A percentile compares a stretch with the other conserved stretches of the same genome.
These are phyloP conservation scores for Tauraco hartlaubi DNA, from an alignment of 2,797 vertebrate species.

Conservation along the genomic window DNA sequence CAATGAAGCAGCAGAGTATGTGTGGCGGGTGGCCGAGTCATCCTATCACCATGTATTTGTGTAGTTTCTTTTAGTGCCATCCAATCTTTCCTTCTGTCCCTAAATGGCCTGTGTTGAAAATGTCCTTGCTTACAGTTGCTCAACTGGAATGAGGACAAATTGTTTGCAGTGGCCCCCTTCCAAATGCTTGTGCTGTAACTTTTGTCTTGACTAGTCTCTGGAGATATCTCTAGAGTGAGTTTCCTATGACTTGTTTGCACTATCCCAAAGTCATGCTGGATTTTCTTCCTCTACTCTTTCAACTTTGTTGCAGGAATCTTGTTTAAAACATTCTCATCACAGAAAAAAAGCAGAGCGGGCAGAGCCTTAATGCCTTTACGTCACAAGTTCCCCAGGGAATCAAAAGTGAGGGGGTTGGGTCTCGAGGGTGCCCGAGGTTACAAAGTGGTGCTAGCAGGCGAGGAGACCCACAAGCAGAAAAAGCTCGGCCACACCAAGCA, in stretches of 20 bases:
- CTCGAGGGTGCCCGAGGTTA: not conserved
- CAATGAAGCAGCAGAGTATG: conserved; percentile 57
- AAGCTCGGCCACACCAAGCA: not conserved
- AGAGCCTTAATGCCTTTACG: not conserved
- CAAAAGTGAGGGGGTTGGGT: not conserved
- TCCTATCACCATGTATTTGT: conserved; percentile 71
- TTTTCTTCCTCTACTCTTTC: conserved; percentile 41
- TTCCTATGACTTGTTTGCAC: conserved; percentile 50
- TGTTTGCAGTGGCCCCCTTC: conserved; percentile 81
- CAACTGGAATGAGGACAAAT: conserved; percentile 82
- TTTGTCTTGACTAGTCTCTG: conserved; percentile 79
- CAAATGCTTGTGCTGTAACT: conserved; percentile 81
- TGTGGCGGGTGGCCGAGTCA: conserved; percentile 66
- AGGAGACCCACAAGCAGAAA: not conserved
- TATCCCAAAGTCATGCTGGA: conserved; percentile 6
- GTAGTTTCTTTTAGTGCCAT: conserved; percentile 76
- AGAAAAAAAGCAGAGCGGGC: not conserved
- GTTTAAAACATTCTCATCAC: not conserved
- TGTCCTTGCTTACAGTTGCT: conserved; percentile 79
- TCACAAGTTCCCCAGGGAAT: not conserved
- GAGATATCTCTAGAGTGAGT: conserved; percentile 78
- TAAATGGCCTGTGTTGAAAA: conserved; percentile 78
- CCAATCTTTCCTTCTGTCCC: conserved; percentile 78
- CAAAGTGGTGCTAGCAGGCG: not conserved
- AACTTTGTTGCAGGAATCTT: not conserved